Percentiles rank a stretch among this genome's conserved stretches.
These are phyloP conservation scores for Aspidapion aeneum DNA, from an alignment of 2,888 invertebrate species.

Conservation along the genomic window DNA sequence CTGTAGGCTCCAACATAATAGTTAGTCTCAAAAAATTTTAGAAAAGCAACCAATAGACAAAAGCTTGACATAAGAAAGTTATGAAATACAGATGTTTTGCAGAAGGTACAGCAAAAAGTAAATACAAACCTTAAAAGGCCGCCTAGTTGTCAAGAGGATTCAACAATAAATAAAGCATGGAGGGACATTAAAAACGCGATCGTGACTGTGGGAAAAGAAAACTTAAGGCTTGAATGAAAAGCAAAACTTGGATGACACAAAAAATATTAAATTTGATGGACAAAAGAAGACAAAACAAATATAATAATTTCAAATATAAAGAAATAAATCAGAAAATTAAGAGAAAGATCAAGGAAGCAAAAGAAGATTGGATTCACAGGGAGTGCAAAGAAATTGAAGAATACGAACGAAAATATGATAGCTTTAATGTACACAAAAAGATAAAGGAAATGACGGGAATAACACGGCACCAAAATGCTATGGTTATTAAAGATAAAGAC, in stretches of 20 bases:
- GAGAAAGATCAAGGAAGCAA: background rate
- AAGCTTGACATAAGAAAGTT: background rate
- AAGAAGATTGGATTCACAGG: background rate
- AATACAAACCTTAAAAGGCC: background rate
- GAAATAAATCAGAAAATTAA: background rate
- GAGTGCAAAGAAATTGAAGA: background rate
- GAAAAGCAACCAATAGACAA: background rate
- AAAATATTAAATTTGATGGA: background rate
- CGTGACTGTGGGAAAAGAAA: background rate
- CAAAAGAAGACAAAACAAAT: background rate
- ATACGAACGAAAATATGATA: background rate
- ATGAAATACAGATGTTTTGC: no score
- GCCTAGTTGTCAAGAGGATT: background rate
- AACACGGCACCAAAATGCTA: background rate
- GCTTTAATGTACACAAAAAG: background rate
- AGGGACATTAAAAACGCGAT: background rate
- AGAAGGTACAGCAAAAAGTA: background rate
- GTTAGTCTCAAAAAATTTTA: background rate
- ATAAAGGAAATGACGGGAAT: background rate
- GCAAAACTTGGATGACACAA: background rate
- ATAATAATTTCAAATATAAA: background rate
- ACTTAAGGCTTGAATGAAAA: background rate
- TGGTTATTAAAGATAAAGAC: background rate
- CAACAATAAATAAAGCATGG: no score
- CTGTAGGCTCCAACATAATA: background rate